A percentile compares a stretch with the other conserved stretches of the same genome.
Evolutionary conservation across 2,888 invertebrate genomes (phyloP).

Genomic region (Caenorhabditis auriculariae): DNA sequence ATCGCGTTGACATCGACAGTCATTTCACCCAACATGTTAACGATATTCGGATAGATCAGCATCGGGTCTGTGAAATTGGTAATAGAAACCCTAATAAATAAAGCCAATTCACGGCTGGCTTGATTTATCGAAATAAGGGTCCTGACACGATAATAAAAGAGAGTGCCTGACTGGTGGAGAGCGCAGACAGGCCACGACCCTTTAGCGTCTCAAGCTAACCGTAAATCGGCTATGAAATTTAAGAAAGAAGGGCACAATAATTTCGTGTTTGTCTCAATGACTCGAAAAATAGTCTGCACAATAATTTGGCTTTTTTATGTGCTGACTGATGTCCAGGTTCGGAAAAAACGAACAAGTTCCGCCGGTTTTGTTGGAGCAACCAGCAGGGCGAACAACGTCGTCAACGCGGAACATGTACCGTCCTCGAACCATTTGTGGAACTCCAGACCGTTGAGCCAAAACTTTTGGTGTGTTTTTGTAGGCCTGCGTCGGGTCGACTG

Average conservation of each 20-base stretch:
- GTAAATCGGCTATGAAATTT: background rate
- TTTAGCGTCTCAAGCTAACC: too few species aligned
- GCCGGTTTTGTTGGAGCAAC: conserved; percentile 71
- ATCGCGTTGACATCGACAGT: conserved; percentile 95
- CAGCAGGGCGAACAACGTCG: conserved; percentile 87
- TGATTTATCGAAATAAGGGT: too few species aligned
- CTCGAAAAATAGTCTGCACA: background rate
- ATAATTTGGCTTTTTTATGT: too few species aligned
- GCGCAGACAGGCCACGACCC: too few species aligned
- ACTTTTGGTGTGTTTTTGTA: conserved; percentile 61
- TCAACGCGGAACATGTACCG: conserved; percentile 92
- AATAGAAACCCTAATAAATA: background rate
- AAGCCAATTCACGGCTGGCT: background rate
- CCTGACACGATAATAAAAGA: too few species aligned
- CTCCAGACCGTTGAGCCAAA: conserved; percentile 59
- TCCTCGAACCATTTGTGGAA: conserved; percentile 68
- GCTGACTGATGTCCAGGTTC: background rate
- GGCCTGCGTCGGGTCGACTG: conserved; percentile 60
- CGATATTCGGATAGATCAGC: conserved; percentile 77
- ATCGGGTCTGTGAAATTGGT: conserved; percentile 51
- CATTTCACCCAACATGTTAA: conserved; percentile 95
- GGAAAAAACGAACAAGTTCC: conserved; percentile 58
- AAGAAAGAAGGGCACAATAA: too few species aligned
- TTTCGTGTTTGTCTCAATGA: background rate
- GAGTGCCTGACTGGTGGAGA: too few species aligned